Percentiles rank a stretch among this genome's conserved stretches.
Evolutionary conservation across 2,888 invertebrate species (phyloP).

Genomic region (Thecophora atra): DNA sequence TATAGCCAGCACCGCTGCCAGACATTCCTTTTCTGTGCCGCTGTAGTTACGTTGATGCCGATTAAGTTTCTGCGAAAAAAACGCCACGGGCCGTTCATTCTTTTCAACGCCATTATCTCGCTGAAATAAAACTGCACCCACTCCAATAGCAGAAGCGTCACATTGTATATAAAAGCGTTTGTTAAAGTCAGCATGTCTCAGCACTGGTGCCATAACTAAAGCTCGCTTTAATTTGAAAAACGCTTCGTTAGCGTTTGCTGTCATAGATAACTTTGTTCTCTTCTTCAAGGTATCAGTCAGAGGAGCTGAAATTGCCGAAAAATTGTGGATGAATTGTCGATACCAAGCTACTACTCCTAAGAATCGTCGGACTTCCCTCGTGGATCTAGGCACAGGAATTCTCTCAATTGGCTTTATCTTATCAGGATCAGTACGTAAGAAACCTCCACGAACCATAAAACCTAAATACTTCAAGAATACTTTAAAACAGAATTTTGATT

Average conservation of each 20-base stretch:
- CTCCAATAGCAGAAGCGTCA: background rate
- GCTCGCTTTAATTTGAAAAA: conserved; percentile 28
- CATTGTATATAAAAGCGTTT: conserved; percentile 20
- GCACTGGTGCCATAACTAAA: conserved; percentile 27
- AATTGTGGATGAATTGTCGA: conserved; percentile 33
- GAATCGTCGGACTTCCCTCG: background rate
- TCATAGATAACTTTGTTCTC: conserved; percentile 1
- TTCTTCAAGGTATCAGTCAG: conserved; percentile 32
- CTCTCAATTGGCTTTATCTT: conserved; percentile 34
- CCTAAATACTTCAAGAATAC: conserved; percentile 40
- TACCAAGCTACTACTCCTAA: conserved; percentile 30
- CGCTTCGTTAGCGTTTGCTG: conserved; percentile 21
- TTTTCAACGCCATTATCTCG: background rate
- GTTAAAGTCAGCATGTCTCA: conserved; percentile 30
- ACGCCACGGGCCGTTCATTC: conserved; percentile 11
- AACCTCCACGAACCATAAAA: conserved; percentile 32
- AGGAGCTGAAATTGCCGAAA: conserved; percentile 31
- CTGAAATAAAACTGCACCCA: conserved; percentile 4
- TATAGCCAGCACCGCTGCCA: background rate
- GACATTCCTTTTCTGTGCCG: background rate
- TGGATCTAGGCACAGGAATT: conserved; percentile 36
- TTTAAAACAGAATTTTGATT: conserved; percentile 36
- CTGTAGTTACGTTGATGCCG: conserved; percentile 2
- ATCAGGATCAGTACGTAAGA: conserved; percentile 35
- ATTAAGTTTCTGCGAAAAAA: conserved; percentile 25